Base-by-base conservation (phyloP, 2,797 vertebrate genomes). In the Girardinus metallicus region DNA sequence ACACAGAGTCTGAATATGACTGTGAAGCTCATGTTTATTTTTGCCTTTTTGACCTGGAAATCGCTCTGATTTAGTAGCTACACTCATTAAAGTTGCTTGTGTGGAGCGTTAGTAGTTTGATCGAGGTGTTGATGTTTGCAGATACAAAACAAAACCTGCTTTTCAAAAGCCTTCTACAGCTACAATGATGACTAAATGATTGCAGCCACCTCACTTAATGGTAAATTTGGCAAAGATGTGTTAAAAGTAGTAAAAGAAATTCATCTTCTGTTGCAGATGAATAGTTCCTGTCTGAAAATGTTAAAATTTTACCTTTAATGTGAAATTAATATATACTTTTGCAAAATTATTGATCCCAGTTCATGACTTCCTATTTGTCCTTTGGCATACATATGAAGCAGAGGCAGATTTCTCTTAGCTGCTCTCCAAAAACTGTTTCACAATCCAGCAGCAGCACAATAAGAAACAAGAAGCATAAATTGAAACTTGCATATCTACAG, bases 1-100 rank as follows among this genome's bases (percentile, higher is more conserved):
- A 41, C 0, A 4, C 31, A 90, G 68, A 91, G 68, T 83, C 74
- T 84, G 66, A 77, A 78, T 43, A 39, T 62, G 75, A 9, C 73
- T 7, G 49, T 39, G 34, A 23, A 74, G 51, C 62, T 80, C 26
- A 8, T 6, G 8, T 85, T 82, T 76, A 62, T 80, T 79, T 80
- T 77, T 74, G 79, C 76, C 18, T 26, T n/a, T 83, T 47, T 57
- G 62, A 74, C 66, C 39, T 60, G 12, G 13, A 11, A 18, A 73
- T 41, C 18, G 29, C 4, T 5, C 70, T 75, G 66, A 74, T 62
- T 66, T 23, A 16, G 60, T 36, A 49, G 79, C 79, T 78, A 89
- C 57, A 75, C 55, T 64, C 41, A 49, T 44, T 39, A 18, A 47
- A 80, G 83, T 31, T 43, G 39, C 13, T n/a, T 5, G 39, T n/a